phyloP scores from a whole-genome alignment of 1,140 invertebrate species.

The Triops cancriformis region DNA sequence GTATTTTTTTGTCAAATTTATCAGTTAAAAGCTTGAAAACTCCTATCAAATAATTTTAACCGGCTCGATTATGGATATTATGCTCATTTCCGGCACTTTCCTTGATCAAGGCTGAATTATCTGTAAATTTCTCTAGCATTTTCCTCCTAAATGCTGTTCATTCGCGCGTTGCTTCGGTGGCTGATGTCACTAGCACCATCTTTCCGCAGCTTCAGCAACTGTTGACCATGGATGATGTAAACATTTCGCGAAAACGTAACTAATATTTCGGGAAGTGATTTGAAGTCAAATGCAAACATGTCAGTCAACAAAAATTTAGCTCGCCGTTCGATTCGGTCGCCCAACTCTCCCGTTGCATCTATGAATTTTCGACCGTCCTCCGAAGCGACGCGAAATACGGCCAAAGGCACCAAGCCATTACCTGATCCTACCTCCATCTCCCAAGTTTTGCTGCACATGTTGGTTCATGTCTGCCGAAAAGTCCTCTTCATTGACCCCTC shows the following conservation, averaged over 20 bases:
- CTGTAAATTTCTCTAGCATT: too few relatives aligned
- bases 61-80: too few relatives aligned
- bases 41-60: too few relatives aligned
- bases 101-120: too few relatives aligned
- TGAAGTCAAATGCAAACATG: neutral
- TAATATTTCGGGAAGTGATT: neutral
- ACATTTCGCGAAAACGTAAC: too few relatives aligned
- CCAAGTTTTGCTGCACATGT: constrained; percentile 68
- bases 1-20: too few relatives aligned
- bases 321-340: neutral
- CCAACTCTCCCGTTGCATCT: neutral
- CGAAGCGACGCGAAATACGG: neutral
- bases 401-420: constrained; percentile 53
- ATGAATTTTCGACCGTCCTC: constrained; percentile 23
- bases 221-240: too few relatives aligned
- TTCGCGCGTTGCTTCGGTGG: neutral
- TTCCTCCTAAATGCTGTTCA: too few relatives aligned
- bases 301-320: neutral
- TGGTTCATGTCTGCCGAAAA: constrained; percentile 80
- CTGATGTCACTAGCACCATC: too few relatives aligned
- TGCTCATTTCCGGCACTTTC: too few relatives aligned
- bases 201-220: too few relatives aligned
- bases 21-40: too few relatives aligned
- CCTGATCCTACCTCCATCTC: constrained; percentile 68
- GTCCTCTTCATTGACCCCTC: constrained; percentile 72